Evolutionary conservation across 1,140 invertebrate species (phyloP).

Genomic region (Amphibalanus amphitrite): DNA sequence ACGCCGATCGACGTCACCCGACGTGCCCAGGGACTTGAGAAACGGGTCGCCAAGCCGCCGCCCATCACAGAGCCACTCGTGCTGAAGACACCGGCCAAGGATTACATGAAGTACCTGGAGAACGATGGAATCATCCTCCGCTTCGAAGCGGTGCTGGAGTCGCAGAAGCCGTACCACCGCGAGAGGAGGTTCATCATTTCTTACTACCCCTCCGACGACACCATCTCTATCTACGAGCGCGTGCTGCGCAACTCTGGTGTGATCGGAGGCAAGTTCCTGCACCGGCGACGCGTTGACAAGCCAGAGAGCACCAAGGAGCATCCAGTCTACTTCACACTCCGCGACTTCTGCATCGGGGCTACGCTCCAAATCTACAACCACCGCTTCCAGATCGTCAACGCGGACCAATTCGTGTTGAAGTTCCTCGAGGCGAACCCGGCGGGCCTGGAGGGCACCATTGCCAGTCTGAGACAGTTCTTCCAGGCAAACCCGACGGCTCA

Average conservation of each 20-base stretch:
- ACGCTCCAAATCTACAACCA: slow-evolving; percentile 52
- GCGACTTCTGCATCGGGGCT: slow-evolving; percentile 65
- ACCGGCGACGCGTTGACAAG: slow-evolving; percentile 44
- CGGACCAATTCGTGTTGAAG: slow-evolving; percentile 65
- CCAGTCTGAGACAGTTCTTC: background rate
- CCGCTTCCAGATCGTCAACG: slow-evolving; percentile 51
- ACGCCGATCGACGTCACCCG: background rate
- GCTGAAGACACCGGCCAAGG: background rate
- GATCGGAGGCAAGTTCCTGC: slow-evolving; percentile 45
- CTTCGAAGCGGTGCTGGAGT: slow-evolving; percentile 55
- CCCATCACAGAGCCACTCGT: background rate
- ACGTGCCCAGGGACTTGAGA: background rate
- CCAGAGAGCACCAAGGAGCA: slow-evolving; percentile 42
- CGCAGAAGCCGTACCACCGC: slow-evolving; percentile 44
- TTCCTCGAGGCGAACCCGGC: slow-evolving; percentile 64
- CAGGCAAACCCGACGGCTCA: background rate
- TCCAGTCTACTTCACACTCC: slow-evolving; percentile 46
- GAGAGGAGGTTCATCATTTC: slow-evolving; percentile 59
- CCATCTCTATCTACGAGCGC: slow-evolving; percentile 58
- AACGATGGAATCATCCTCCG: slow-evolving; percentile 50
- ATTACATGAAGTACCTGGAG: background rate
- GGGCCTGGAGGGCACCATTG: background rate
- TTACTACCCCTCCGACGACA: slow-evolving; percentile 65
- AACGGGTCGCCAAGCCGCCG: background rate
- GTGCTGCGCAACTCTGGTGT: slow-evolving; percentile 52